These are phyloP conservation scores for Tetramorium simillimum DNA, from an alignment of 1,140 invertebrate genomes.

Conservation along the genomic window DNA sequence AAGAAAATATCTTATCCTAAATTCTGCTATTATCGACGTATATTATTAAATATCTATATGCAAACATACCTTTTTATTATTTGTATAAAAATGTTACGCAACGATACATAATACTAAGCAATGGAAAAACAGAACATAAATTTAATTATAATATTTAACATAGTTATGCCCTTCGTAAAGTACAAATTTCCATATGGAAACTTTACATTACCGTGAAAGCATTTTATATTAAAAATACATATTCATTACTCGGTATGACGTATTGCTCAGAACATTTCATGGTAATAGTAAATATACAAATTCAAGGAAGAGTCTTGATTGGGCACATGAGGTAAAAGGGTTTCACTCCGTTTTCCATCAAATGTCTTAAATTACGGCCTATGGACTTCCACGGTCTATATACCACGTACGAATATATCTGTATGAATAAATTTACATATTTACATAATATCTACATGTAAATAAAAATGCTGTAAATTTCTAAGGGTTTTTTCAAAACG, in stretches of 20 bases:
- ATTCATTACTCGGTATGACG: background rate
- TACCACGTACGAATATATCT: background rate
- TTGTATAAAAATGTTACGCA: background rate
- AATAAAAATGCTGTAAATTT: conserved; percentile 14
- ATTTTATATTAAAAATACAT: background rate
- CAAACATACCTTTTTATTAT: background rate
- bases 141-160: background rate
- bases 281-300: background rate
- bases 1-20: conserved; percentile 44
- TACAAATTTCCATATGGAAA: conserved; percentile 3
- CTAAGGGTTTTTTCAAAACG: background rate
- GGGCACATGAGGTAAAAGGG: background rate
- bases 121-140: background rate
- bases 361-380: background rate
- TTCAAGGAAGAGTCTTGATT: background rate
- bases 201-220: background rate
- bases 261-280: background rate
- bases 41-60: background rate
- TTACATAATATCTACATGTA: conserved; percentile 7
- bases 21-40: background rate
- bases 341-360: background rate
- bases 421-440: conserved; percentile 30
- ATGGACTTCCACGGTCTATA: background rate
- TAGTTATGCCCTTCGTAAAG: background rate
- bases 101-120: background rate